Conservation (phyloP, 2,113 vertebrate species). For the Corythornis cristatus region DNA sequence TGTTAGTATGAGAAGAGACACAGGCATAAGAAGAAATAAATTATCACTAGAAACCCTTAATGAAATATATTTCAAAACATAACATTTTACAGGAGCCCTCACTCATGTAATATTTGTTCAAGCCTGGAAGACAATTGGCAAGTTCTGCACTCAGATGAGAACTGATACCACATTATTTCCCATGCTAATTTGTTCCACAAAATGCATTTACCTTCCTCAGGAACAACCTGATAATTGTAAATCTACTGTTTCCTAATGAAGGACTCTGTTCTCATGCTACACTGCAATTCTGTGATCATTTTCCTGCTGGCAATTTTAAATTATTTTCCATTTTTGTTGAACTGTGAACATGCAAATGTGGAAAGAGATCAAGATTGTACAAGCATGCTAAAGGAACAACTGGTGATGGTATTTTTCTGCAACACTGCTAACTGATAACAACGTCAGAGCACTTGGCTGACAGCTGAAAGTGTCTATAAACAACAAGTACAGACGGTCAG, state of each 20-base stretch:
- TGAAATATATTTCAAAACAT: constrained; percentile 87
- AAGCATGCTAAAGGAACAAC: not conserved
- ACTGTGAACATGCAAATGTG: not conserved
- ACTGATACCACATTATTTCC: constrained; percentile 43
- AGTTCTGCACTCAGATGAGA: constrained; percentile 56
- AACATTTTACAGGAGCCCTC: constrained; percentile 81
- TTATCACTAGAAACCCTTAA: constrained; percentile 87
- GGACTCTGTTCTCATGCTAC: not conserved
- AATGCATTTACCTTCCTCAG: constrained; percentile 40
- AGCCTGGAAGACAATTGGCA: constrained; percentile 73
- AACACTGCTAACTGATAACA: not conserved
- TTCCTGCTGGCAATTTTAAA: not conserved
- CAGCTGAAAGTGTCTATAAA: not conserved
- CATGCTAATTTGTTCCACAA: constrained; percentile 51
- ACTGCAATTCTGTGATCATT: not conserved
- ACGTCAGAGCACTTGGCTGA: not conserved
- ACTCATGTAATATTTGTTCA: constrained; percentile 85
- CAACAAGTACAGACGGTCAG: not conserved
- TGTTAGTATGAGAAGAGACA: constrained; percentile 82
- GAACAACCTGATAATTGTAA: constrained; percentile 53
- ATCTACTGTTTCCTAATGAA: not conserved
- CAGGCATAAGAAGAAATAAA: constrained; percentile 84
- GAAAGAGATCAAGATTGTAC: not conserved
- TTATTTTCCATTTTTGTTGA: not conserved
- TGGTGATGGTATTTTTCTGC: not conserved